Evolutionary conservation across 1,140 invertebrate genomes (phyloP).

Genomic region (Agrilus planipennis): DNA sequence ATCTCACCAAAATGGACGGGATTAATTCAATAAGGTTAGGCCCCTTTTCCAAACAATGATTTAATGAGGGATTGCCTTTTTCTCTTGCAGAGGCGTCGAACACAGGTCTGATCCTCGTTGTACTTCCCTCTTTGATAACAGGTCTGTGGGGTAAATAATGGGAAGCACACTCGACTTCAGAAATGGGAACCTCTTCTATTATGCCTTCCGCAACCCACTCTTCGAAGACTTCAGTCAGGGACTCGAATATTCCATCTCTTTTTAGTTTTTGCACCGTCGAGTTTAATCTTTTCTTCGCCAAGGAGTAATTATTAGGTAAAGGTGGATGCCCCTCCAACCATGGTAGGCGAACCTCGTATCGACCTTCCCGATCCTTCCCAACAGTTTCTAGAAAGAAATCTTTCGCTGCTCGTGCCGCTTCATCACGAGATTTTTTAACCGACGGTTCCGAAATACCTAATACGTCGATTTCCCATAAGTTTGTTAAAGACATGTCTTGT

Average conservation of each 20-base stretch:
- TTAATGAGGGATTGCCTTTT: slow-evolving; percentile 2
- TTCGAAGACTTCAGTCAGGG: slow-evolving; percentile 6
- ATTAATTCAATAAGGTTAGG: slow-evolving; percentile 31
- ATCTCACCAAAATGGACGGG: slow-evolving; percentile 26
- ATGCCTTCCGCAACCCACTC: too few relatives aligned
- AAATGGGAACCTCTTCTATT: too few relatives aligned
- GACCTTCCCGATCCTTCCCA: background rate
- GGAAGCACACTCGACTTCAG: background rate
- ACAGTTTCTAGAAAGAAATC: slow-evolving; percentile 2
- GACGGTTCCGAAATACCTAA: slow-evolving; percentile 11
- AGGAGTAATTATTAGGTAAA: background rate
- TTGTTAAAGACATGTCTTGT: background rate
- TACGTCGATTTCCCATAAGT: slow-evolving; percentile 9
- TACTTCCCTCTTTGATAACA: slow-evolving; percentile 9
- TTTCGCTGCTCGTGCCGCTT: background rate
- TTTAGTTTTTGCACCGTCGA: too few relatives aligned
- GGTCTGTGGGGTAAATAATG: slow-evolving; percentile 13
- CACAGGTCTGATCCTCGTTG: slow-evolving; percentile 8
- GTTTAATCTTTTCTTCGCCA: background rate
- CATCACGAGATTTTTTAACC: background rate
- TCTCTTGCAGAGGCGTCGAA: slow-evolving; percentile 11
- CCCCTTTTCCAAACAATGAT: slow-evolving; percentile 8
- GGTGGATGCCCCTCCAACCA: background rate
- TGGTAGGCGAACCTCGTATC: background rate
- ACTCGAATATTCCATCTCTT: too few relatives aligned